Conservation (phyloP, 2,888 invertebrate species). For the Stictocephala bisonia region DNA sequence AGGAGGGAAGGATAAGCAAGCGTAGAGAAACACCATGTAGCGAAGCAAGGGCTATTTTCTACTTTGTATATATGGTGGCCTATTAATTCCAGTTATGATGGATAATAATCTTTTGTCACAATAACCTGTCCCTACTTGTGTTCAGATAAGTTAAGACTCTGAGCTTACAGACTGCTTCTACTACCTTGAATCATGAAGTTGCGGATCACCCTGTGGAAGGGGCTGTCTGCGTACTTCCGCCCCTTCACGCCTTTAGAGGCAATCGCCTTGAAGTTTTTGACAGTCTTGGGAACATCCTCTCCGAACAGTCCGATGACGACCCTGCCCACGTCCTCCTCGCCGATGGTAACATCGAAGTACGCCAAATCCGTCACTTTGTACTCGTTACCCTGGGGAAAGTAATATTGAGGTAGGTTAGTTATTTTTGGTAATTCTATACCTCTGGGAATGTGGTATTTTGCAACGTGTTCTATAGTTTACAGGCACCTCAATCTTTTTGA, state of each 20-base stretch:
- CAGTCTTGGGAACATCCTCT: constrained; percentile 92
- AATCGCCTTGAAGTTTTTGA: constrained; percentile 83
- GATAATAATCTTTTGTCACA: no score
- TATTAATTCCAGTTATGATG: no score
- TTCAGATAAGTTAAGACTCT: no score
- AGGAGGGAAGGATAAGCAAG: no score
- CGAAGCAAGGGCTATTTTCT: no score
- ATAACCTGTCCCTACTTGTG: no score
- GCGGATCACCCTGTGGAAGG: constrained; percentile 88
- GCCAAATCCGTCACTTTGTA: constrained; percentile 83
- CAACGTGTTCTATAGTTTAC: no score
- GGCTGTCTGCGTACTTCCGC: constrained; percentile 85
- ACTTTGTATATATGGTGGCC: no score
- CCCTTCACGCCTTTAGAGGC: constrained; percentile 77
- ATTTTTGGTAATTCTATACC: no score
- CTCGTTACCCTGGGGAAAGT: constrained; percentile 67
- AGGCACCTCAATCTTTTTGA: not conserved
- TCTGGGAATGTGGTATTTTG: no score
- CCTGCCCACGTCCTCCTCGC: constrained; percentile 74
- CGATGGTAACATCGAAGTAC: constrained; percentile 86
- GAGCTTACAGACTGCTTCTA: no score
- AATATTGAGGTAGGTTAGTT: not conserved
- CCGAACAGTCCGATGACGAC: constrained; percentile 93
- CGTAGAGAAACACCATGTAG: no score
- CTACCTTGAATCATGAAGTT: constrained; percentile 93